These are phyloP conservation scores for Drosophila phalerata DNA, from an alignment of 2,888 invertebrate species.

Conservation along the genomic window DNA sequence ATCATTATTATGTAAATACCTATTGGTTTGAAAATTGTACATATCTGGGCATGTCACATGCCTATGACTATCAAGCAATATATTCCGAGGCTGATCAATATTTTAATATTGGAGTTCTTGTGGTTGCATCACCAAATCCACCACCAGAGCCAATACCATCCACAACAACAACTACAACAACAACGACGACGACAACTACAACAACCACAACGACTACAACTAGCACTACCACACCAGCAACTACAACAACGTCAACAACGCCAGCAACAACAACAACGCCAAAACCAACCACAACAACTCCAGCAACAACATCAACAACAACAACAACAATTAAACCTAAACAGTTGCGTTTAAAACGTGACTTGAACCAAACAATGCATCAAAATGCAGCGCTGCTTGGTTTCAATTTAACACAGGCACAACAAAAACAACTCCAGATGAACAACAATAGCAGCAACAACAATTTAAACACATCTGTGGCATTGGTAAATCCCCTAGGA, in stretches of 20 bases:
- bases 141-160: constrained; percentile 85
- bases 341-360: constrained; percentile 62
- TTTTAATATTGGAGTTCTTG: constrained; percentile 89
- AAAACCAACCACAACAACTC: constrained; percentile 82
- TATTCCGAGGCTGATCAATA: constrained; percentile 88
- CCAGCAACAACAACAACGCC: constrained; percentile 86
- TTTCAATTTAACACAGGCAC: constrained; percentile 69
- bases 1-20: constrained; percentile 87
- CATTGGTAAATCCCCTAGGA: constrained; percentile 69
- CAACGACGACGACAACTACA: constrained; percentile 86
- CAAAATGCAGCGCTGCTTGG: constrained; percentile 79
- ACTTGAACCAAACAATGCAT: constrained; percentile 68
- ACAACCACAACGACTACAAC: constrained; percentile 83
- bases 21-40: constrained; percentile 94
- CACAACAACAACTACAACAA: constrained; percentile 86
- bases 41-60: constrained; percentile 88
- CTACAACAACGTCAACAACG: constrained; percentile 85
- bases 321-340: constrained; percentile 35
- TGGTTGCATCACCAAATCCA: constrained; percentile 90
- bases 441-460: constrained; percentile 25
- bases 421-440: constrained; percentile 48
- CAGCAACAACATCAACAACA: constrained; percentile 85
- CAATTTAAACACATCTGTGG: constrained; percentile 47
- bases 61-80: constrained; percentile 88
- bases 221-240: constrained; percentile 83